Evolutionary conservation across 2,797 vertebrate genomes (phyloP).

Genomic region (Gymnopithys bicolor): DNA sequence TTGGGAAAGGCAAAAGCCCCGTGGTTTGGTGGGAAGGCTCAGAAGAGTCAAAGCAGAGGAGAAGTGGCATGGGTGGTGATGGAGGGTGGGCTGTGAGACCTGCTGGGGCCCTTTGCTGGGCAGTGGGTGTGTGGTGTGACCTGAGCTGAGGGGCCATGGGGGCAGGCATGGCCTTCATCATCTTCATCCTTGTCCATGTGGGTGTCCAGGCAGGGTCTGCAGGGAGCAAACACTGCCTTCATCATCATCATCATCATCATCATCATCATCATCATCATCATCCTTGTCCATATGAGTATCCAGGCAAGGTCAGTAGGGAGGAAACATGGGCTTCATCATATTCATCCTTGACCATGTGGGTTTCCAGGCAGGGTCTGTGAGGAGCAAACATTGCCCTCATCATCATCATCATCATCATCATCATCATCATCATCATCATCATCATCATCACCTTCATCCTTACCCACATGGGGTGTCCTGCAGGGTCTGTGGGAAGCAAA

Average conservation of each 20-base stretch:
- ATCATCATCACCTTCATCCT: no score
- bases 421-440: no score
- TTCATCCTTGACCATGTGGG: background rate
- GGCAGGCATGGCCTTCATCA: constrained; percentile 23
- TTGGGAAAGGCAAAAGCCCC: background rate
- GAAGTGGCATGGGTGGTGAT: background rate
- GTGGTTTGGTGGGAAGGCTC: background rate
- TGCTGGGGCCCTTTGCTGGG: background rate
- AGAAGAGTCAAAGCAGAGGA: background rate
- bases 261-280: no score
- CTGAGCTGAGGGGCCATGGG: background rate
- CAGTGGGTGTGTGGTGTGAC: background rate
- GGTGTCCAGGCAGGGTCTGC: background rate
- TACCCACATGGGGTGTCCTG: no score
- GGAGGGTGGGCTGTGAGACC: background rate
- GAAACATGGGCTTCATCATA: background rate
- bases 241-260: no score
- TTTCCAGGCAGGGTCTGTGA: background rate
- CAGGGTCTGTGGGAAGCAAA: no score
- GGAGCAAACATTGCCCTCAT: background rate
- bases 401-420: no score
- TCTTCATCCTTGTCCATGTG: background rate
- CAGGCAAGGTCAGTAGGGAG: no score
- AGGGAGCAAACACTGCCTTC: background rate
- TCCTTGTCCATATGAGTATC: no score